phyloP scores from a whole-genome alignment of 2,797 vertebrate genomes.

The Scolopax rusticola region DNA sequence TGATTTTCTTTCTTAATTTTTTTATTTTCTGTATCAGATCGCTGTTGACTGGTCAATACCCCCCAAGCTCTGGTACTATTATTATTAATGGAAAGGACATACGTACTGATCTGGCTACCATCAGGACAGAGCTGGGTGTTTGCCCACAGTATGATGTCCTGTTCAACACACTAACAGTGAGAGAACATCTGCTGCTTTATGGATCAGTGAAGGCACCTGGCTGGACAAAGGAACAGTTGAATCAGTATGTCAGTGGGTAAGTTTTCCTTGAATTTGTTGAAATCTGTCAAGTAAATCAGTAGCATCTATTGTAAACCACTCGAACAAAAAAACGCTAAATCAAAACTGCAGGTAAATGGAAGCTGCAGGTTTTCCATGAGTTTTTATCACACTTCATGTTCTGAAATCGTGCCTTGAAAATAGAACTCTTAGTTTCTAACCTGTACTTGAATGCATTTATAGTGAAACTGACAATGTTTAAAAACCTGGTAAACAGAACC shows the following conservation, averaged over 20 bases:
- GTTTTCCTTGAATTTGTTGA: background rate
- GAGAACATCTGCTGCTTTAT: constrained; percentile 77
- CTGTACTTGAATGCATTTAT: background rate
- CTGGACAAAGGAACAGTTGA: constrained; percentile 56
- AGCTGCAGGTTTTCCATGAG: background rate
- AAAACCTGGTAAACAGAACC: background rate
- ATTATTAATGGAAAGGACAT: constrained; percentile 75
- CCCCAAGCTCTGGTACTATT: constrained; percentile 75
- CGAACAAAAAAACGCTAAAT: background rate
- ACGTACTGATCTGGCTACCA: constrained; percentile 50
- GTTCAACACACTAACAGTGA: constrained; percentile 69
- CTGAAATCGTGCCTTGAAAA: background rate
- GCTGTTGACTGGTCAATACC: constrained; percentile 72
- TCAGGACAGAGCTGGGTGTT: constrained; percentile 77
- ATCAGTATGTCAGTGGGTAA: constrained; percentile 65
- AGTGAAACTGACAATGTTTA: background rate
- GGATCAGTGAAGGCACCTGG: constrained; percentile 64
- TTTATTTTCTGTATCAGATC: constrained; percentile 62
- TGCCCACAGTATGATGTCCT: constrained; percentile 78
- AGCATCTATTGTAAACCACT: background rate
- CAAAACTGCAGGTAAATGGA: background rate
- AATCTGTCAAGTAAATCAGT: background rate
- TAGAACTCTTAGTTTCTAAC: background rate
- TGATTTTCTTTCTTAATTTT: background rate
- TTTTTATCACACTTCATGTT: background rate